Base-by-base conservation (phyloP, 2,797 vertebrate genomes). In the Pitangus sulphuratus region DNA sequence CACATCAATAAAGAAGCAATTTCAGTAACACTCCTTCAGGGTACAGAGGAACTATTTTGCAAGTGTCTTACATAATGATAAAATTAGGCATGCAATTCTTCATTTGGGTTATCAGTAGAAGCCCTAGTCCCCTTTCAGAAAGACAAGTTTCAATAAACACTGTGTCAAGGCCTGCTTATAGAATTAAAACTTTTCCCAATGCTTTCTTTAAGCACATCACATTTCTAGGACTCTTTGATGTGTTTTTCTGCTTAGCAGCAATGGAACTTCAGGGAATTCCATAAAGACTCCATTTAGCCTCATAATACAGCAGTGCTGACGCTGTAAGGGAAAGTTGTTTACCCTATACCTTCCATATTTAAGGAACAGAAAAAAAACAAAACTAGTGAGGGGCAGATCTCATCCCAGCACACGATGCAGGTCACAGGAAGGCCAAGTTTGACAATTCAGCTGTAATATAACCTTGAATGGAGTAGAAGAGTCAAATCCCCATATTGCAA, bases 141-240 rank as follows among this genome's bases (percentile, higher is more conserved):
- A 84, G 80, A 75, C 28, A 51, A 74, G 61, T 94, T 97, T 95
- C 87, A 96, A 93, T 97, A 97, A 98, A 97, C 87, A 92, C 8
- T 31, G 30, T 51, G 79, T 84, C 95, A 96, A 37, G 31, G 70
- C 65, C 74, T 96, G 61, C 93, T 97, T 95, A 96, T 51, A 90
- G 77, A 88, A 81, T 66, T 89, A 85, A 74, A 68, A 66, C 3
- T 8, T 87, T 77, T 88, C 35, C 50, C n/a, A 62, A 44, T 85
- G 48, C 79, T 97, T 89, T 92, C 74, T 95, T 79, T 92, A 93
- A 87, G 84, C 35, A 72, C 20, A 16, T 12, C 26, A 28, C 24
- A 18, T 89, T 96, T 89, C 81, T 71, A 79, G 45, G 35, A 61
- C 54, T 51, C 31, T 97, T 94, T 95, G 61, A 94, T 91, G 40